Evolutionary conservation across 1,140 invertebrate species (phyloP), one percentile per base, ranked within the genome.

Genomic region (Apocrypta bakeri): DNA sequence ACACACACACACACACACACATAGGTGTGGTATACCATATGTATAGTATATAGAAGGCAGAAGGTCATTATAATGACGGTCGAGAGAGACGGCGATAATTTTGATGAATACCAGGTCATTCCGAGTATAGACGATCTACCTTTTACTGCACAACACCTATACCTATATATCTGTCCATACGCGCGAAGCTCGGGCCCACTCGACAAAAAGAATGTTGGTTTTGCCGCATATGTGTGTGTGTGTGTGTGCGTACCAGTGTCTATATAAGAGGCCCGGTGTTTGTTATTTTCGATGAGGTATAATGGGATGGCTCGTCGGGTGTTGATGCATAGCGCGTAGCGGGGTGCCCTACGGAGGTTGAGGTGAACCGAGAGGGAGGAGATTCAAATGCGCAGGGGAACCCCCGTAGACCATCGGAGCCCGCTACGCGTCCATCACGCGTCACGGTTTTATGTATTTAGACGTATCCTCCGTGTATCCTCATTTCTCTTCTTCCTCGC

Each of bases 291-390:
- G 90, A 91, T 90, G 89, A 90, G 89, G 84, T 90, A 88, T 88
- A 88, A 90, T 90, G 89, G 88, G 90, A 48, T 71, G 74, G 81
- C 48, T 73, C 68, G 66, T 73, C n/a, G 76, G 90, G 90, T 91
- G 90, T 92, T 91, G 90, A 92, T 92, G 89, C 90, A 91, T 91
- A 85, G 90, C 88, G 87, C 91, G 84, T 91, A 89, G 90, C 91
- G 86, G 90, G 91, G 90, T 90, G 90, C 89, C 90, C 29, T 63
- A 82, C 21, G 40, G 33, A 73, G 79, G 63, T 68, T 25, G 42
- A 40, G 56, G 37, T 42, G 66, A 61, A 27, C 37, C 82, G 63
- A 37, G 33, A 37, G 33, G 9, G 33, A 37, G 33, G 33, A 37
- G 33, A 37, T 68, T 72, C 84, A 56, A 56, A 56, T 56, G n/a